Evolutionary conservation across 2,888 invertebrate species (phyloP), one percentile per base, ranked within the genome.

Genomic region (Stenotaenia linearis): DNA sequence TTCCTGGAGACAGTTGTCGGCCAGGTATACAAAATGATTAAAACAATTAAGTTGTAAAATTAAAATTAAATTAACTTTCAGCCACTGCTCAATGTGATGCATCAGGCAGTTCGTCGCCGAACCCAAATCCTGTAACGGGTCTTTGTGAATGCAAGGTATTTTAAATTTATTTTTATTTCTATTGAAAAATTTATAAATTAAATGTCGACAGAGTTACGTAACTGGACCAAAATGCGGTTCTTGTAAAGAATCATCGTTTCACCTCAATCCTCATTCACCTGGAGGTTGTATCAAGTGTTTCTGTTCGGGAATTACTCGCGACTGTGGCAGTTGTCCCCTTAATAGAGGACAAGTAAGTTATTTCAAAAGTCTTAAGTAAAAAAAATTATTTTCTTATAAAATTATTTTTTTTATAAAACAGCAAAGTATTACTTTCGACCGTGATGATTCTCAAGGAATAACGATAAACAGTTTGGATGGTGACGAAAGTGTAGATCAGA

Each of bases 231-330:
- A 89, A 84, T 98, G 98, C 87, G 92, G 95, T 85, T 90, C 92
- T 86, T 98, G 98, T 88, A 91, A 91, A 86, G 88, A 91, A 18
- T 91, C 92, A 83, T 91, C 95, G 0, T 98, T 96, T 91, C 91
- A 92, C 85, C 88, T 98, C 81, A 92, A 93, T 79, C 87, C 89
- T 21, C 90, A 90, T 81, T 93, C 93, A 84, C 90, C 91, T 83
- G 91, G 92, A 83, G 98, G 98, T 69, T 99, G 98, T 86, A 92
- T 97, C 79, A 89, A 91, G 79, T 98, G 98, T 87, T 98, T 98
- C 93, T 98, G 98, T 86, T 94, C 95, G 89, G 98, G 97, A 1
- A 90, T 96, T 45, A 91, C 94, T 0, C 84, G 86, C 74, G 90
- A 91, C 82, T 98, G 98, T 86, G 89, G 89, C 79, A 94, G 95